Base-by-base conservation (phyloP, 2,797 vertebrate genomes). In the Kryptopterus vitreolus region DNA sequence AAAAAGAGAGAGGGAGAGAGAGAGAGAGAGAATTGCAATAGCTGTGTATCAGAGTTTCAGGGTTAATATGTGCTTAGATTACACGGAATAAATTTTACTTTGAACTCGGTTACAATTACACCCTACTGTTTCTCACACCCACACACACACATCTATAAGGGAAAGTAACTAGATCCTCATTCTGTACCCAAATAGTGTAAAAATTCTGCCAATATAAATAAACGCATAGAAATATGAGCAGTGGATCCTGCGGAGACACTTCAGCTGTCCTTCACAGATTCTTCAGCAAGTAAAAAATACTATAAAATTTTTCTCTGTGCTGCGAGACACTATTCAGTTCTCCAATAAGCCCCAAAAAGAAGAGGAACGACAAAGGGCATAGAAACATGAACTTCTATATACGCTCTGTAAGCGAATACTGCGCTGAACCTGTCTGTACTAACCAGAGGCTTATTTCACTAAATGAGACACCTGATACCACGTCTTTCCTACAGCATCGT, bases 21-120 rank as follows among this genome's bases (percentile, higher is more conserved):
- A 72, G 9, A 22, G 31, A 75, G 8, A 66, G 10, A 31, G 58
- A 76, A 33, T 31, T 46, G 38, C 50, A 33, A 61, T 22, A 50
- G 18, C 48, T 68, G 20, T 46, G 76, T 29, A 43, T 43, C 38
- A 43, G 46, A 31, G 24, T 48, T 48, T 65, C 11, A 35, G 52
- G n/a, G 59, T 72, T 59, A n/a, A 13, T 66, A 26, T 46, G 18
- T 11, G 53, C 43, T 57, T n/a, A 61, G 68, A 80, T 76, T 66
- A 72, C 55, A 74, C 76, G 76, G 81, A 31, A 63, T 52, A 62
- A 55, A 57, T 55, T 78, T 77, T 74, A 74, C 48, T 57, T 82
- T 82, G 38, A 79, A 62, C 73, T 82, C 31, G 0, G 26, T 77
- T 73, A 80, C 38, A 82, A 80, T 53, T 59, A 35, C 57, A 53